Percentiles rank a stretch among this genome's conserved stretches.
phyloP scores from a whole-genome alignment of 2,797 vertebrate species.

The Knipowitschia caucasica region DNA sequence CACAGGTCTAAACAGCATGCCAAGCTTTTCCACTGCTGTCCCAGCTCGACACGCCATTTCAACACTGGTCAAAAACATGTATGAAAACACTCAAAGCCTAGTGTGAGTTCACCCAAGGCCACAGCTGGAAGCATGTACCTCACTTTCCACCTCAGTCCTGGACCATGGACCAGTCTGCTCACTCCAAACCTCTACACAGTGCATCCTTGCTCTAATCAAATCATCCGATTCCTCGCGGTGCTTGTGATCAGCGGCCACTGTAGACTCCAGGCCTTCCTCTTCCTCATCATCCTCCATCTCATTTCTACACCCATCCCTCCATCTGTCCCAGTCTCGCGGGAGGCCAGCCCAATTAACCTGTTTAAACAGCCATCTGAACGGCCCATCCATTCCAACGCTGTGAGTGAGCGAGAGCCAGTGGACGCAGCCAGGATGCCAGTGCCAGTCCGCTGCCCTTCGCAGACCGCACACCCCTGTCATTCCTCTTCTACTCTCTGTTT shows the following conservation, averaged over 20 bases:
- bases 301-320: constrained; percentile 54
- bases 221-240: constrained; percentile 40
- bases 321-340: constrained; percentile 64
- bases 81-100: no score
- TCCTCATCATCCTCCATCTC: constrained; percentile 29
- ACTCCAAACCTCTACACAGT: no score
- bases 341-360: constrained; percentile 75
- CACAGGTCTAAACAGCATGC: no score
- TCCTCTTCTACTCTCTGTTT: constrained; percentile 14
- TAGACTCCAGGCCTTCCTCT: constrained; percentile 40
- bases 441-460: constrained; percentile 37
- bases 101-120: no score
- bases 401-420: constrained; percentile 55
- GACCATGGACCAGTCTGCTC: constrained; percentile 42
- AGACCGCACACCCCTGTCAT: constrained; percentile 2
- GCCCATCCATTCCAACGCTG: constrained; percentile 63
- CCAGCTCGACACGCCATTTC: no score
- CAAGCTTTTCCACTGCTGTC: no score
- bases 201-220: constrained; percentile 53
- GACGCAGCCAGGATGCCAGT: constrained; percentile 46
- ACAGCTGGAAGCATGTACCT: no score
- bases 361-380: constrained; percentile 76
- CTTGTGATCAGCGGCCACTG: constrained; percentile 56
- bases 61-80: no score
- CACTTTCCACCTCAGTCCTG: constrained; percentile 33